A percentile compares a stretch with the other conserved stretches of the same genome.
Evolutionary conservation across 2,113 vertebrate genomes (phyloP).

Genomic region (Albula goreensis): DNA sequence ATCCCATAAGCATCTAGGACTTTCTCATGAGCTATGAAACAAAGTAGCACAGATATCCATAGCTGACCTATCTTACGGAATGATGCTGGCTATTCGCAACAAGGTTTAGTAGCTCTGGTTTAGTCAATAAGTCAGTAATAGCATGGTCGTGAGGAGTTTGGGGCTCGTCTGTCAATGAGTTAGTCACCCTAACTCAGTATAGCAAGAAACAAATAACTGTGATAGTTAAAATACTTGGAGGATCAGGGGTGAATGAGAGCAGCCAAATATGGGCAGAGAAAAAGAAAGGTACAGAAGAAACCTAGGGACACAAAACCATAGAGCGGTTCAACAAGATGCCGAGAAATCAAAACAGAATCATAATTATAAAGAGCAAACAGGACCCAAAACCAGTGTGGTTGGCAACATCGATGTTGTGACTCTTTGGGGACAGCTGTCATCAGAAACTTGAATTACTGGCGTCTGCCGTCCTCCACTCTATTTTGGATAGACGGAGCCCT

Average conservation of each 20-base stretch:
- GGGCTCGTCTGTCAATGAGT: no score
- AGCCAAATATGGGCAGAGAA: background rate
- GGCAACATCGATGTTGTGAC: background rate
- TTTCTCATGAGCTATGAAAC: background rate
- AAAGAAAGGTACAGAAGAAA: background rate
- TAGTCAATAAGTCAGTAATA: no score
- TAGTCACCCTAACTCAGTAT: no score
- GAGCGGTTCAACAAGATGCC: background rate
- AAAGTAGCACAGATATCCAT: background rate
- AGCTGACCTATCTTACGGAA: no score
- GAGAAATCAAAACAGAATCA: background rate
- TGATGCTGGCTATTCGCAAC: no score
- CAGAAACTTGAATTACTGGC: background rate
- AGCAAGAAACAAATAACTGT: background rate
- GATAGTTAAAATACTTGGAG: background rate
- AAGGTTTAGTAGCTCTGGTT: no score
- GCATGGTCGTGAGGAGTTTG: no score
- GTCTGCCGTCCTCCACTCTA: background rate
- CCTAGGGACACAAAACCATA: background rate
- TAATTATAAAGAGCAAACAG: background rate
- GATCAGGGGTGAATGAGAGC: background rate
- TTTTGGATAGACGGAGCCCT: background rate
- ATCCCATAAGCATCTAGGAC: background rate
- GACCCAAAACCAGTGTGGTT: background rate
- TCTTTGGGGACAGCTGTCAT: background rate